Percentiles rank a stretch among this genome's conserved stretches.
These are phyloP conservation scores for Chromis chromis DNA, from an alignment of 2,797 vertebrate species.

Conservation along the genomic window DNA sequence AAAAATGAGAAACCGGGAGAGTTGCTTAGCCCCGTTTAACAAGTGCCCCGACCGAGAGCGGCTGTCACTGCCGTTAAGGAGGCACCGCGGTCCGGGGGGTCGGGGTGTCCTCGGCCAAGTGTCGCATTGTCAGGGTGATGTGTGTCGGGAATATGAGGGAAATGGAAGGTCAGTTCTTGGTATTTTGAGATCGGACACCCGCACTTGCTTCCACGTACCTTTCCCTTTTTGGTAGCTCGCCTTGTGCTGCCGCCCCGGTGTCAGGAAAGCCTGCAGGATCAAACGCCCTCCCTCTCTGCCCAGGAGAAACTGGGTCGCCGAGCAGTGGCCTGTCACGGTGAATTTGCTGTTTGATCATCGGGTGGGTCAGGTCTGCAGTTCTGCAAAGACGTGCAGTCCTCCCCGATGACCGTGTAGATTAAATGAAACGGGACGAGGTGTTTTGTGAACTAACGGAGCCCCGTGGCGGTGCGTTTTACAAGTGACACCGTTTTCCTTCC, in stretches of 20 bases:
- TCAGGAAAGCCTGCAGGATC: conserved; percentile 52
- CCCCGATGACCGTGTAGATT: conserved; percentile 17
- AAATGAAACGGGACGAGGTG: background rate
- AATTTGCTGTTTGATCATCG: conserved; percentile 54
- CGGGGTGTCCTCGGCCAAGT: conserved; percentile 60
- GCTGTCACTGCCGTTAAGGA: conserved; percentile 11
- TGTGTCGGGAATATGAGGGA: conserved; percentile 71
- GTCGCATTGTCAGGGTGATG: conserved; percentile 76
- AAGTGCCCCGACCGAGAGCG: conserved; percentile 30
- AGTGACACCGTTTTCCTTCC: conserved; percentile 3
- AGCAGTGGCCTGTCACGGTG: conserved; percentile 52
- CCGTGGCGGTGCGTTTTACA: conserved; percentile 17
- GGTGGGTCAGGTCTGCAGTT: conserved; percentile 59
- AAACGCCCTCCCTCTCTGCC: conserved; percentile 14
- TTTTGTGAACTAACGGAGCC: conserved; percentile 18
- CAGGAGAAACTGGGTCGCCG: conserved; percentile 63
- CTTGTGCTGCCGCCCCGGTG: conserved; percentile 43
- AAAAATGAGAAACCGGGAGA: conserved; percentile 51
- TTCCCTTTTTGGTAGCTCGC: conserved; percentile 83
- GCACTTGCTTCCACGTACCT: conserved; percentile 79
- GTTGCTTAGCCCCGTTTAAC: conserved; percentile 38
- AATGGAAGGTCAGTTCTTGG: conserved; percentile 81
- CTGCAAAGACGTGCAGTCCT: conserved; percentile 47
- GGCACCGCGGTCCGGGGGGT: conserved; percentile 17
- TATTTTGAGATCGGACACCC: conserved; percentile 83